phyloP scores from a whole-genome alignment of 2,888 invertebrate species.

The Cephalotes varians region DNA sequence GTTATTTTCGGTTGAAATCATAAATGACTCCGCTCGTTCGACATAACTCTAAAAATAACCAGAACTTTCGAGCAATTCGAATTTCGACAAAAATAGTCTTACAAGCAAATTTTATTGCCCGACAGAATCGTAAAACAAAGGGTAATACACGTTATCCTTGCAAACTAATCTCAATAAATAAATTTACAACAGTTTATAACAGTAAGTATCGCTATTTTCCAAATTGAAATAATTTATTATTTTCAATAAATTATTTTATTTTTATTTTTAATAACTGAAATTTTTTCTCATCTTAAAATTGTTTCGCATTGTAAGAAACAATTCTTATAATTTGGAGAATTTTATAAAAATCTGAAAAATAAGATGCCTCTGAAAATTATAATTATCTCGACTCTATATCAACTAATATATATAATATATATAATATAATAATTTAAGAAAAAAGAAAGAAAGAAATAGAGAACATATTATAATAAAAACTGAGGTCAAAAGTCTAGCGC shows the following conservation, averaged over 20 bases:
- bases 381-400: neutral
- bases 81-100: constrained; percentile 49
- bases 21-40: neutral
- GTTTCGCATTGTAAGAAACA: neutral
- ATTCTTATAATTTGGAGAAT: neutral
- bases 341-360: neutral
- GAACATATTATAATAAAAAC: neutral
- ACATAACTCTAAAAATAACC: constrained; percentile 28
- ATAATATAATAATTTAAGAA: neutral
- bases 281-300: neutral
- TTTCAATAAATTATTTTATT: no score
- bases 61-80: constrained; percentile 29
- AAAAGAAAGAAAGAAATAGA: neutral
- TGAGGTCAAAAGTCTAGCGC: neutral
- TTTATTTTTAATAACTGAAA: neutral
- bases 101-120: constrained; percentile 42
- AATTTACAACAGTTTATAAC: neutral
- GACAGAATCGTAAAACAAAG: constrained; percentile 35
- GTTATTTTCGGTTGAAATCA: constrained; percentile 42
- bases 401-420: no score
- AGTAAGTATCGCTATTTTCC: neutral
- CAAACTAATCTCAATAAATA: neutral
- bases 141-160: neutral
- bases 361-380: neutral
- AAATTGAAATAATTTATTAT: neutral